phyloP scores from a whole-genome alignment of 1,140 invertebrate genomes.

The Aradophagus sp. region DNA sequence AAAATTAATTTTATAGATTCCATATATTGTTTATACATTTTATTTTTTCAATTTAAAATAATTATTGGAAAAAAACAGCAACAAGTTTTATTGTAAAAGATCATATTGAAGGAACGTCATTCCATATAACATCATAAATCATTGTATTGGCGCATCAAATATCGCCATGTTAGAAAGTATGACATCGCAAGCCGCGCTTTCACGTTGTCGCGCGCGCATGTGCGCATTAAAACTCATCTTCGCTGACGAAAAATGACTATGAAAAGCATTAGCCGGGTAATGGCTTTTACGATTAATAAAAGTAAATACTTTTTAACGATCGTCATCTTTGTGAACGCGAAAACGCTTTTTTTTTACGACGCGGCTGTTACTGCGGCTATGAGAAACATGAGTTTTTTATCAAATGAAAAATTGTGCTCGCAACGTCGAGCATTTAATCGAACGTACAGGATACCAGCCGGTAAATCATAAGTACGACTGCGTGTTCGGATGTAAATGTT shows the following conservation, averaged over 20 bases:
- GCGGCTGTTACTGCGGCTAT: too few relatives aligned
- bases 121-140: neutral
- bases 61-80: too few relatives aligned
- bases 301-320: conserved; percentile 9
- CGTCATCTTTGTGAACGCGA: neutral
- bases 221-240: conserved; percentile 12
- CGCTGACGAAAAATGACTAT: conserved; percentile 11
- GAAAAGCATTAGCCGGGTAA: conserved; percentile 8
- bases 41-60: too few relatives aligned
- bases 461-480: too few relatives aligned
- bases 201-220: conserved; percentile 28
- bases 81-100: too few relatives aligned
- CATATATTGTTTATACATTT: too few relatives aligned
- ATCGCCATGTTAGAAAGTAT: conserved; percentile 45
- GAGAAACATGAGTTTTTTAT: too few relatives aligned
- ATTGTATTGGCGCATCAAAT: conserved; percentile 6
- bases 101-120: neutral
- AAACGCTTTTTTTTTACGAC: neutral
- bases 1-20: too few relatives aligned
- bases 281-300: conserved; percentile 13
- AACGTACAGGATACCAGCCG: too few relatives aligned
- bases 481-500: too few relatives aligned
- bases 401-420: too few relatives aligned
- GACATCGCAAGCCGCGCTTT: conserved; percentile 30
- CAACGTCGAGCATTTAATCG: too few relatives aligned